Percentiles rank a stretch among this genome's conserved stretches.
Conservation (phyloP, 2,888 invertebrate species). For the Caenorhabditis imperialis region DNA sequence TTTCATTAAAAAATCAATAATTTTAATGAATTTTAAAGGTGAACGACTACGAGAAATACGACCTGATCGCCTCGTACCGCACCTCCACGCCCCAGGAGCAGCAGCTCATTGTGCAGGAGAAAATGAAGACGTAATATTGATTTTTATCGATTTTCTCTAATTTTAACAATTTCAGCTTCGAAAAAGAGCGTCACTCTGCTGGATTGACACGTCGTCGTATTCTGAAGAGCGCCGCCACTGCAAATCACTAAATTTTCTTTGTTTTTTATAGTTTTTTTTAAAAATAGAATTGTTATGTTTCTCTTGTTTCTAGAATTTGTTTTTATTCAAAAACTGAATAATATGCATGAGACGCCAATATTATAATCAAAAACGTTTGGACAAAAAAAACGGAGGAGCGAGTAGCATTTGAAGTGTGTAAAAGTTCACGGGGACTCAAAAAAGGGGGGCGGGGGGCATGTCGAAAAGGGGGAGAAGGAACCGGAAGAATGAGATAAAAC, state of each 20-base stretch:
- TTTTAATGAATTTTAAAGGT: slow-evolving; percentile 48
- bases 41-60: slow-evolving; percentile 72
- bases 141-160: not conserved
- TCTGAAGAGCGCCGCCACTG: slow-evolving; percentile 67
- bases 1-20: not conserved
- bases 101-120: slow-evolving; percentile 64
- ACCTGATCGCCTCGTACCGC: slow-evolving; percentile 72
- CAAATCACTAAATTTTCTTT: not conserved
- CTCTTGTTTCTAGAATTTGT: too few species aligned
- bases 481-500: too few species aligned
- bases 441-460: too few species aligned
- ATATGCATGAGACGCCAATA: too few species aligned
- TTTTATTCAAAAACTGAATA: too few species aligned
- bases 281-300: not conserved
- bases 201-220: slow-evolving; percentile 72
- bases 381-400: too few species aligned
- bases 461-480: too few species aligned
- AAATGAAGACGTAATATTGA: slow-evolving; percentile 58
- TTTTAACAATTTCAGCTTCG: slow-evolving; percentile 51
- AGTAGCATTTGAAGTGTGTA: too few species aligned
- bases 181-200: slow-evolving; percentile 68
- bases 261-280: slow-evolving; percentile 8
- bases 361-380: too few species aligned
- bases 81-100: slow-evolving; percentile 69
- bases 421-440: too few species aligned